Conservation (phyloP, 1,140 invertebrate genomes). For the Drosophila paulistorum region DNA sequence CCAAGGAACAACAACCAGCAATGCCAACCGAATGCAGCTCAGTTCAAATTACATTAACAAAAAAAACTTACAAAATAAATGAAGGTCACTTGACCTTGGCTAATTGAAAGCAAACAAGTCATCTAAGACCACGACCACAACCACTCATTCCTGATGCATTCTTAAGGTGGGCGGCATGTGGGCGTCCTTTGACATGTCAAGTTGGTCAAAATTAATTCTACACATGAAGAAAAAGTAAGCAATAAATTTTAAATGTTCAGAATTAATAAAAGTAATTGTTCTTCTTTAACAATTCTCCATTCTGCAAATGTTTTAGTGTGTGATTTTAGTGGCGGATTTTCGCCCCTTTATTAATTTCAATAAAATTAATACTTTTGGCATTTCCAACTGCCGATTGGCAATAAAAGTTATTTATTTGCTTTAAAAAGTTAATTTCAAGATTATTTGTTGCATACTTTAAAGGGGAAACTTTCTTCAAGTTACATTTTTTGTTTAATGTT, state of each 20-base stretch:
- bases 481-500: too few relatives aligned
- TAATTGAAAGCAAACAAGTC: constrained; percentile 45
- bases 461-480: too few relatives aligned
- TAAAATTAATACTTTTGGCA: too few relatives aligned
- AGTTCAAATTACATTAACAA: constrained; percentile 72
- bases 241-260: background rate
- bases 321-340: too few relatives aligned
- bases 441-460: too few relatives aligned
- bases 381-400: too few relatives aligned
- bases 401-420: too few relatives aligned
- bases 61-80: constrained; percentile 26
- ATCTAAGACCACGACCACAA: constrained; percentile 27
- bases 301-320: too few relatives aligned
- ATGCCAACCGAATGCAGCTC: constrained; percentile 10
- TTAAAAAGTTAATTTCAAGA: too few relatives aligned
- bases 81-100: constrained; percentile 62
- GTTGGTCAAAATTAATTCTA: constrained; percentile 46
- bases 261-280: background rate
- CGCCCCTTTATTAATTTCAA: too few relatives aligned
- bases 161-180: constrained; percentile 37
- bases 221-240: background rate
- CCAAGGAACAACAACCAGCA: constrained; percentile 37
- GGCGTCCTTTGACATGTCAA: constrained; percentile 27
- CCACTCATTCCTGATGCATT: constrained; percentile 1
- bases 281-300: too few relatives aligned